Evolutionary conservation across 2,797 vertebrate species (phyloP).

Genomic region (Sebastes vulpes): DNA sequence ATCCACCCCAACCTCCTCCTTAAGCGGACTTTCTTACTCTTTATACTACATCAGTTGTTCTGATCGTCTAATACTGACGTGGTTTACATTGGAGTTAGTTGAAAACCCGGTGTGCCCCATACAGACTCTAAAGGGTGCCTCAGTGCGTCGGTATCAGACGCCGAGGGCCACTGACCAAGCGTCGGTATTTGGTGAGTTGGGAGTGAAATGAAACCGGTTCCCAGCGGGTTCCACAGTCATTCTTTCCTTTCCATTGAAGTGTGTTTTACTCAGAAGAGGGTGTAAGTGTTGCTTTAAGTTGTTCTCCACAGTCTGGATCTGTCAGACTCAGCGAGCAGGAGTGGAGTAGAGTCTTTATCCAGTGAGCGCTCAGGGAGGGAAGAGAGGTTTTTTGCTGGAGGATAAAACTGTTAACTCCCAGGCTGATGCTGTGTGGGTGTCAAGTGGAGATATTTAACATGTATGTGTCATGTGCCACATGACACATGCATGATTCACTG

Average conservation of each 20-base stretch:
- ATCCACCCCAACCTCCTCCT: too few species aligned
- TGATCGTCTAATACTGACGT: too few species aligned
- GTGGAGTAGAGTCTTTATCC: slow-evolving; percentile 14
- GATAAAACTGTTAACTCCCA: slow-evolving; percentile 35
- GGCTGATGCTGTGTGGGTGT: neutral
- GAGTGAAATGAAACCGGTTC: neutral
- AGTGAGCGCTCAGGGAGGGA: slow-evolving; percentile 3
- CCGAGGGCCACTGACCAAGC: neutral
- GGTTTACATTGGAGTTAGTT: too few species aligned
- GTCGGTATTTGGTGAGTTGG: rapidly evolving
- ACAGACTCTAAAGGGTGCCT: too few species aligned
- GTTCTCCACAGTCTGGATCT: slow-evolving; percentile 15
- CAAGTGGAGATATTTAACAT: neutral
- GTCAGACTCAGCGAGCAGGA: slow-evolving; percentile 33
- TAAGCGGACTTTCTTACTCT: too few species aligned
- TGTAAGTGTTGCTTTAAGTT: slow-evolving; percentile 29
- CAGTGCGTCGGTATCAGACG: too few species aligned
- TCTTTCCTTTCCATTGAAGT: neutral
- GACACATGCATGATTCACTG: neutral
- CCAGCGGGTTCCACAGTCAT: neutral
- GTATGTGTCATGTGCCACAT: neutral
- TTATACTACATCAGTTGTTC: too few species aligned
- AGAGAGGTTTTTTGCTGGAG: slow-evolving; percentile 36
- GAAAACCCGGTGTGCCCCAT: too few species aligned
- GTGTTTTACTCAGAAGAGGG: slow-evolving; percentile 11